These are phyloP conservation scores for Planococcus citri DNA, from an alignment of 1,140 invertebrate species.

Conservation along the genomic window DNA sequence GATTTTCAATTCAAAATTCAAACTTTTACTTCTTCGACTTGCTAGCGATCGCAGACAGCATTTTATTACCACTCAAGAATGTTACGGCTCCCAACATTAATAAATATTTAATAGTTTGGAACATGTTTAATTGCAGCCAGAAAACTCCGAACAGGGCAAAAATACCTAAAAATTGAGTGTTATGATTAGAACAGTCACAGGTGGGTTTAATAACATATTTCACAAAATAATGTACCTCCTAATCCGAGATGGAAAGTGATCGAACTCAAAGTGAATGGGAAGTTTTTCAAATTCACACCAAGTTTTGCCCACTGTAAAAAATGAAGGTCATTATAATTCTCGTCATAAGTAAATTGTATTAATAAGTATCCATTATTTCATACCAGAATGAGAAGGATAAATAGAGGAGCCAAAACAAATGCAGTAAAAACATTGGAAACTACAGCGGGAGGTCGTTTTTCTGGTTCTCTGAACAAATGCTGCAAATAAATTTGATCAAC, in stretches of 20 bases:
- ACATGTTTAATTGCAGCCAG: constrained; percentile 91
- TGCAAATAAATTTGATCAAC: constrained; percentile 35
- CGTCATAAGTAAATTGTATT: background rate
- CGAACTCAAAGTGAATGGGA: constrained; percentile 63
- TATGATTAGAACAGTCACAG: background rate
- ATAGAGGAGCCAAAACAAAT: constrained; percentile 64
- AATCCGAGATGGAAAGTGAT: constrained; percentile 79
- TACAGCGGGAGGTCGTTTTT: constrained; percentile 70
- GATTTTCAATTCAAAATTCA: background rate
- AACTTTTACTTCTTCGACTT: background rate
- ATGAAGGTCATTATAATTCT: background rate
- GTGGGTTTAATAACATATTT: background rate
- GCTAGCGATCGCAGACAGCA: constrained; percentile 59
- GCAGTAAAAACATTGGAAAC: constrained; percentile 85
- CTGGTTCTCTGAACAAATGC: constrained; percentile 85
- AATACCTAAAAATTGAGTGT: constrained; percentile 47
- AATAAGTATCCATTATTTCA: constrained; percentile 29
- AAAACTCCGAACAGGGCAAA: constrained; percentile 78
- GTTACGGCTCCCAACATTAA: constrained; percentile 67
- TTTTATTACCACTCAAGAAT: constrained; percentile 82
- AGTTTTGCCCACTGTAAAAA: constrained; percentile 65
- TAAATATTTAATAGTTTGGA: constrained; percentile 83
- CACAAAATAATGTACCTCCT: constrained; percentile 38
- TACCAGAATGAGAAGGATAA: constrained; percentile 67
- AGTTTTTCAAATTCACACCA: constrained; percentile 77